Base-by-base conservation (phyloP, 2,888 invertebrate genomes). In the Drosophila greeni region DNA sequence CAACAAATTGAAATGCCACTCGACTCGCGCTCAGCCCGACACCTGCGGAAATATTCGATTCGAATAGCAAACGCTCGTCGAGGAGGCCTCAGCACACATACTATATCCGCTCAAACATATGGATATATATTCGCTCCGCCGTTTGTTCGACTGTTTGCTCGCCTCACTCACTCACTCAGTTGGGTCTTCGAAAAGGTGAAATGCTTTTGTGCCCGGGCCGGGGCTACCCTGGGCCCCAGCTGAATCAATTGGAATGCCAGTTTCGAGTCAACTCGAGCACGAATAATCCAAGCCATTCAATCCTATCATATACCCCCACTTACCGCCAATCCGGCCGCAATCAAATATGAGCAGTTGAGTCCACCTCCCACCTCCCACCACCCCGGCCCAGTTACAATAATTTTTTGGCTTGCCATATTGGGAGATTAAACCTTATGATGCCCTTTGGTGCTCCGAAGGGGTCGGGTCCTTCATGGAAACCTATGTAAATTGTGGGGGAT, bases 31-130 rank as follows among this genome's bases (percentile, higher is more conserved):
- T 65, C 39, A 51, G 65, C 65, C 37, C 68, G 72, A 77, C 85
- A 81, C 80, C 80, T 81, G 80, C 80, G 83, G 85, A 81, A 79
- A 84, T 84, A 79, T 84, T 79, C 70, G 72, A 59, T 59, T 68
- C 51, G 37, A 37, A 45, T 55, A 45, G 55, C 62, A 66, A 66
- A 33, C 24, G 66, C 36, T 62, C 42, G 16, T 16, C 42, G 53
- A 49, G 37, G 64, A 62, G 67, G 64, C 67, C 70, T 70, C 52
- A 26, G 33, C 24, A 29, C 57, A 42, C 53, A 54, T 31, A 36
- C 3, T 16, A 65, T 57, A 39, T 33, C 37, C 53, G 42, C 20
- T 59, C 20, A 29, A 24, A 37, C 37, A 43, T n/a, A 58, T 48
- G 56, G 45, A 24, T 18, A 49, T 45, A 45, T 43, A 29, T 33